Base-by-base conservation (phyloP, 2,797 vertebrate genomes). In the Amblyraja radiata region DNA sequence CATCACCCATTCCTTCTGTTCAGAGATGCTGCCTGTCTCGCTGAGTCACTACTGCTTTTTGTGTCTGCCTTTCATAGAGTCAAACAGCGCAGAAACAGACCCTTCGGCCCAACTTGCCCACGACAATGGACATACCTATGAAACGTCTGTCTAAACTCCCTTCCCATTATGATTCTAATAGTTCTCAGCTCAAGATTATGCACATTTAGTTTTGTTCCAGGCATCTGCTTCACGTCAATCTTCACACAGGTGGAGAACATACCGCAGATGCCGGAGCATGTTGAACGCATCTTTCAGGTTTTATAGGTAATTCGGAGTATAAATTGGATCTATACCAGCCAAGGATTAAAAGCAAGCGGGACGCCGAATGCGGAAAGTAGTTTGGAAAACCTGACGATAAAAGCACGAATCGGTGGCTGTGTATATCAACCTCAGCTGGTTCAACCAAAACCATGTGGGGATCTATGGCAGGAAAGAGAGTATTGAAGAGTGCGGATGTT, bases 311-410 rank as follows among this genome's bases (percentile, higher is more conserved):
- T n/a, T n/a, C 3, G 14, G 16, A n/a, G 16, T 36, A 68, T 36
- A n/a, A 9, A 18, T 88, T 36, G 14, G 7, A 68, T 21, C 36
- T 36, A n/a, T n/a, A n/a, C 6, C 63, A 36, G 16, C 63, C 84
- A 88, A 88, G 88, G 68, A 88, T 88, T 88, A 21, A 68, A 21
- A 36, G 84, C 61, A 68, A 88, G 88, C 84, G 68, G 84, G 14
- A n/a, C 14, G 0, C 16, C 8, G 6, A 21, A 6, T 18, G 32
- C n/a, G 54, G 28, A 32, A 88, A 65, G n/a, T 88, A 28, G 16
- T 68, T 88, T 18, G 36, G 63, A n/a, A 68, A 36, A 21, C 9
- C 84, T 88, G 61, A 2, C n/a, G 18, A 25, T n/a, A 88, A 88
- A 65, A 32, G 9, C 81, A 54, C 84, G 28, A 84, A 46, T 14